A percentile compares a stretch with the other conserved stretches of the same genome.
Conservation (phyloP, 1,140 invertebrate species). For the Bombyx mori region DNA sequence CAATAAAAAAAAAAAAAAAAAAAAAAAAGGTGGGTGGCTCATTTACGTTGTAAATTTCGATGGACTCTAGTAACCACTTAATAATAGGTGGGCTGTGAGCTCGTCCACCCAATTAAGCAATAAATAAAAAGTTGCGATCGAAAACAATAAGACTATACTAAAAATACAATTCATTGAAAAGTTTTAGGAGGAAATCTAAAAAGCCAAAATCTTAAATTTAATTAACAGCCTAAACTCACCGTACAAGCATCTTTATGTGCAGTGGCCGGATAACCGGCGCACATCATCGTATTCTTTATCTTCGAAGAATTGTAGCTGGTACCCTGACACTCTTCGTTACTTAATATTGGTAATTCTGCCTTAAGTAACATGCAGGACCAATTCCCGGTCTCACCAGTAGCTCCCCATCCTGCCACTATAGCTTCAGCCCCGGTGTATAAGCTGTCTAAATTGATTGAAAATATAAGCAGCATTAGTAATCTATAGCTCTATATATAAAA, state of each 20-base stretch:
- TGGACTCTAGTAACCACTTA: no score
- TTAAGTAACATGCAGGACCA: constrained; percentile 84
- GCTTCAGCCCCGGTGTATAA: constrained; percentile 77
- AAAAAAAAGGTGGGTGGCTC: no score
- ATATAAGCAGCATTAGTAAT: no score
- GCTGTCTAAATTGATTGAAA: constrained; percentile 60
- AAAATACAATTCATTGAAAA: no score
- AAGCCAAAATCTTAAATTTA: not conserved
- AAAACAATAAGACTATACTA: no score
- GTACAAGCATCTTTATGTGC: constrained; percentile 89
- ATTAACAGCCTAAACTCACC: constrained; percentile 55
- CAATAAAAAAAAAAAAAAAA: no score
- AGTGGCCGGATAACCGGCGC: constrained; percentile 82
- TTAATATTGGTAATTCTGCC: constrained; percentile 86
- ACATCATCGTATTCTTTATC: constrained; percentile 90
- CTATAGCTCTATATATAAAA: no score
- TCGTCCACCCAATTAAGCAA: no score
- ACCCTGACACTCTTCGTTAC: constrained; percentile 80
- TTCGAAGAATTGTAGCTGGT: constrained; percentile 84
- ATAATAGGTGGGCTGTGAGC: no score
- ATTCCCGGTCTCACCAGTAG: constrained; percentile 82
- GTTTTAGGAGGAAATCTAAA: no score
- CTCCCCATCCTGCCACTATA: constrained; percentile 89
- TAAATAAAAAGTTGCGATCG: no score
- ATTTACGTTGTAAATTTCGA: no score